Evolutionary conservation across 2,888 invertebrate species (phyloP), one percentile per base, ranked within the genome.

Genomic region (Rhamnusium bicolor): DNA sequence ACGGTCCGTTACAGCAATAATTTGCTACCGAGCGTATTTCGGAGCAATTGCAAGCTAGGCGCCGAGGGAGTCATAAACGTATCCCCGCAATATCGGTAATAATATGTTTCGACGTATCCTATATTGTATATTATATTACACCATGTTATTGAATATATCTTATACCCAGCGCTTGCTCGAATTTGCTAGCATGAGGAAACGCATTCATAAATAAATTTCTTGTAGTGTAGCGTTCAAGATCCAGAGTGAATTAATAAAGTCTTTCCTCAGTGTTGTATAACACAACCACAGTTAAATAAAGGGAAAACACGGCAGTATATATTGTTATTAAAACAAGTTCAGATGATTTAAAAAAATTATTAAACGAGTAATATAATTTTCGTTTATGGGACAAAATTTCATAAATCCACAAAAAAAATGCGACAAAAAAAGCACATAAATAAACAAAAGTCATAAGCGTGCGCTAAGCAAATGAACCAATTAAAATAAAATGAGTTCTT

Each of bases 21-120:
- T 80, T 80, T 75, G 77, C 80, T 74, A 71, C 68, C 69, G 78
- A 74, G 73, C 79, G 72, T 69, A 74, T 74, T 81, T 80, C 74
- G 76, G 74, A 70, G 78, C 80, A 81, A 79, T 82, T 82, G 79
- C 77, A 72, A 72, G 71, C 71, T 72, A 63, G 51, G 76, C 69
- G 75, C 76, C 79, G 71, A 74, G 79, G 79, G 80, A 79, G 72
- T 71, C 76, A 78, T 80, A 77, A 79, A 77, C 76, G 72, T 78
- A 75, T 78, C 75, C 78, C 76, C 40, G 49, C 69, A 46, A 58
- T 66, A 73, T 71, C 69, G 54, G 71, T 70, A 74, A 74, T 77
- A 74, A 76, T 75, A 74, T 75, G 71, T 77, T 75, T 66, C 72
- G 40, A 29, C 71, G 21, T 56, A 53, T 58, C 12, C 54, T 46